Evolutionary conservation across 2,888 invertebrate genomes (phyloP).

Genomic region (Synanthedon myopaeformis): DNA sequence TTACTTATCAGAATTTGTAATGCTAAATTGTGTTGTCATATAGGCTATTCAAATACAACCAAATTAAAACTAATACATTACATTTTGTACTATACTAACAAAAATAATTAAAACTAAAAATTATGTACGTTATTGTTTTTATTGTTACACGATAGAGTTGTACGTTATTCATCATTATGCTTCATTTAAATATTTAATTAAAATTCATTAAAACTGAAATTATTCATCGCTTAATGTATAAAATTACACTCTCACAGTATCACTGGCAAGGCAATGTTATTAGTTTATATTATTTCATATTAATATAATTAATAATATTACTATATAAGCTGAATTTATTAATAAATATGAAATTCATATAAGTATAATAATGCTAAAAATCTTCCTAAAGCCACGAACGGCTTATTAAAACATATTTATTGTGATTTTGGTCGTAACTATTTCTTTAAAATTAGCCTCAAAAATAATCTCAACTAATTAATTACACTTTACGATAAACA

Average conservation of each 20-base stretch:
- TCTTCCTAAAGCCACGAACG: not conserved
- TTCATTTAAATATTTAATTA: not conserved
- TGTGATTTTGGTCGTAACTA: not conserved
- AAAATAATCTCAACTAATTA: slow-evolving; percentile 7
- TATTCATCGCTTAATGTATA: not conserved
- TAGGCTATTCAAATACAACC: no score
- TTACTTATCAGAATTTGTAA: no score
- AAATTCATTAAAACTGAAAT: not conserved
- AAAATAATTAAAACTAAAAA: not conserved
- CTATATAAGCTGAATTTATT: not conserved
- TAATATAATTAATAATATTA: not conserved
- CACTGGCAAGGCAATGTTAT: slow-evolving; percentile 33
- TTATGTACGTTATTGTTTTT: no score
- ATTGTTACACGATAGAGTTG: no score
- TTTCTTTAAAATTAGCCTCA: not conserved
- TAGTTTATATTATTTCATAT: slow-evolving; percentile 1
- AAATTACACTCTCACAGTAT: slow-evolving; percentile 24
- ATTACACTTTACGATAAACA: not conserved
- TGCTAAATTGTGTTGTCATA: no score
- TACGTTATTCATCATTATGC: not conserved
- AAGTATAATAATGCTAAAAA: no score
- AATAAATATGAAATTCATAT: no score
- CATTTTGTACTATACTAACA: not conserved
- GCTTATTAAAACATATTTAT: not conserved
- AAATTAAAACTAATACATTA: no score